Conservation (phyloP, 2,797 vertebrate species). For the Yasuhikotakia modesta region DNA sequence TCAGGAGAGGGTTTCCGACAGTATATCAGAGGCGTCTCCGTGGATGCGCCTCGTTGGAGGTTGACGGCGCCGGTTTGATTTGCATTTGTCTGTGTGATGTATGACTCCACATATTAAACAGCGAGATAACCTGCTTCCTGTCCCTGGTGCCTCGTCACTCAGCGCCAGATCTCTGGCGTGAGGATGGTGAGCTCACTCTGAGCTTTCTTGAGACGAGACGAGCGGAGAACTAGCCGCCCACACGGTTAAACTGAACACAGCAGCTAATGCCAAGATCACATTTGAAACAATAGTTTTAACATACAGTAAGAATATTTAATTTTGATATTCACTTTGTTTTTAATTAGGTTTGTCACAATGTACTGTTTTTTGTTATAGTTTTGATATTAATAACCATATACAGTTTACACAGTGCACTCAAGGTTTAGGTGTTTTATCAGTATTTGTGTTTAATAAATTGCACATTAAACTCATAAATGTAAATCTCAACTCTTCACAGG, state of each 20-base stretch:
- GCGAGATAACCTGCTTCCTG: conserved; percentile 50
- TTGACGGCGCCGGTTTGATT: conserved; percentile 44
- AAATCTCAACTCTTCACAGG: no score
- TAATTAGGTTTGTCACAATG: no score
- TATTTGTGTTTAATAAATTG: no score
- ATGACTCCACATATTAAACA: conserved; percentile 54
- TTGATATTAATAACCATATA: no score
- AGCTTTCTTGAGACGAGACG: background rate
- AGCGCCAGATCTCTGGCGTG: background rate
- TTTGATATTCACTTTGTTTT: no score
- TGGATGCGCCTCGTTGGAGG: conserved; percentile 33
- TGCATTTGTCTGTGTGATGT: conserved; percentile 59
- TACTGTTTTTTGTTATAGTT: no score
- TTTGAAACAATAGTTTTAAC: background rate
- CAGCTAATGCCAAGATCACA: background rate
- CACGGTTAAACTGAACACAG: background rate
- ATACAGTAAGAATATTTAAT: background rate
- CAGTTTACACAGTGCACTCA: no score
- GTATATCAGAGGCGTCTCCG: conserved; percentile 33
- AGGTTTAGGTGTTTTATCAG: no score
- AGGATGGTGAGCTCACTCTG: background rate
- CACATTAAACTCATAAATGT: no score
- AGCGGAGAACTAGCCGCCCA: conserved; percentile 1
- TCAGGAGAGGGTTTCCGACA: conserved; percentile 46
- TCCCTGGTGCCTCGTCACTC: conserved; percentile 43